Evolutionary conservation across 2,888 invertebrate species (phyloP), one percentile per base, ranked within the genome.

Genomic region (Trypoxylon attenuatum): DNA sequence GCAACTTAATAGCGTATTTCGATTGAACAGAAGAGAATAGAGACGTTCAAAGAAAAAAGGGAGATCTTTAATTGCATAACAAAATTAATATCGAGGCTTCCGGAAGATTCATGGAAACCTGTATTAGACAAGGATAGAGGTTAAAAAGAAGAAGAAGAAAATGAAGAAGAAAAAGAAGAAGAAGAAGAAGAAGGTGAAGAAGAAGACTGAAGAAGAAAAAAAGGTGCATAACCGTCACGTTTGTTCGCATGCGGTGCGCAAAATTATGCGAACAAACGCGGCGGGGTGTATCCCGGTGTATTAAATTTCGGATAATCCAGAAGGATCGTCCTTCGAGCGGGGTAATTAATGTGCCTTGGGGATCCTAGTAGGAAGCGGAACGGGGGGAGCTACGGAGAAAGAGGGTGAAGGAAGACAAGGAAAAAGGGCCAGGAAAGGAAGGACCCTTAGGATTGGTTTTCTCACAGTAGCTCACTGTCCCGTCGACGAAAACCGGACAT

Each of bases 261-360:
- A 25, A 23, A 25, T 41, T n/a, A 50, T 54, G 69, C 60, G 47
- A 4, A 55, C 60, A 64, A 63, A 49, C 69, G 67, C 59, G 55
- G 46, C 61, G 69, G 56, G 53, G 61, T 52, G 60, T 61, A 61
- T 58, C 71, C 71, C 22, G 27, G 52, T 61, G 76, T 78, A 81
- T 79, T 79, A 80, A 81, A 75, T 82, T 81, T 80, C 79, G 80
- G 77, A 79, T 82, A 78, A 81, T 79, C 76, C 77, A 56, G 61
- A 76, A 79, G 71, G 71, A 61, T 68, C 59, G 73, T 63, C 67
- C 69, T 73, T 71, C 67, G 73, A 76, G 68, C 67, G 71, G 63
- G 76, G 81, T 83, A 84, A 83, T 83, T 83, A 83, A 84, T 84
- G 82, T 82, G 70, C 75, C 65, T 69, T 69, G 65, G 76, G 77